Conservation (phyloP, 2,113 vertebrate species). For the Strix aluco region DNA sequence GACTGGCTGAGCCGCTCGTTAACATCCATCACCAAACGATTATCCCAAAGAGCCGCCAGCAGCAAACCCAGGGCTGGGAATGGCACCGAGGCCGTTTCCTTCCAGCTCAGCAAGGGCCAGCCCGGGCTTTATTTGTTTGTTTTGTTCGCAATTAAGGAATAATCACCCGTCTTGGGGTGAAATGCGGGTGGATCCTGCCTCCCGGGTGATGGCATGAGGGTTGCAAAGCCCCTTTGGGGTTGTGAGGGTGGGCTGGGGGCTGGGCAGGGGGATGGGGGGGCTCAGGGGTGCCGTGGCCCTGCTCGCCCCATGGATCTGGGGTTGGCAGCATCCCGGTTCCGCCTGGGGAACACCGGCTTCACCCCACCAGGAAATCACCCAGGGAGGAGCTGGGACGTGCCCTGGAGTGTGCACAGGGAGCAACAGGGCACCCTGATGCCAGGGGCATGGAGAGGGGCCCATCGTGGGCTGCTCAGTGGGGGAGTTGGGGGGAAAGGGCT, state of each 20-base stretch:
- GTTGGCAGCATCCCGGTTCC: rapidly evolving
- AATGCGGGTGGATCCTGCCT: neutral
- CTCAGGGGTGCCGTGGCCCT: neutral
- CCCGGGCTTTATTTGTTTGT: neutral
- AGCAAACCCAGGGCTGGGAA: neutral
- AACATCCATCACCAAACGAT: neutral
- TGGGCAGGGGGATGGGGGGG: rapidly evolving
- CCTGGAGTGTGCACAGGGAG: rapidly evolving
- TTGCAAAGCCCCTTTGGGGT: neutral
- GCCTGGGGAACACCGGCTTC: rapidly evolving
- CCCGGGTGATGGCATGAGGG: neutral
- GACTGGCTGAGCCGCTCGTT: neutral
- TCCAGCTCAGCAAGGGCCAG: neutral
- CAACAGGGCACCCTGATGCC: neutral
- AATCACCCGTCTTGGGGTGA: neutral
- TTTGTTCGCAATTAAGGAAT: neutral
- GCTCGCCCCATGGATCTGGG: rapidly evolving
- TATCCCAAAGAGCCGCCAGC: neutral
- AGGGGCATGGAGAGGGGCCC: neutral
- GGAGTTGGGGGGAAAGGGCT: rapidly evolving
- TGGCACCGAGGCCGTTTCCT: neutral
- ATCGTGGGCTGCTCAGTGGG: rapidly evolving
- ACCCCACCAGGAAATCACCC: rapidly evolving
- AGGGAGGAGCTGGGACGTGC: neutral
- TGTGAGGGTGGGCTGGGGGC: neutral